Evolutionary conservation across 2,113 vertebrate genomes (phyloP).

Genomic region (Corydoras maculifer): DNA sequence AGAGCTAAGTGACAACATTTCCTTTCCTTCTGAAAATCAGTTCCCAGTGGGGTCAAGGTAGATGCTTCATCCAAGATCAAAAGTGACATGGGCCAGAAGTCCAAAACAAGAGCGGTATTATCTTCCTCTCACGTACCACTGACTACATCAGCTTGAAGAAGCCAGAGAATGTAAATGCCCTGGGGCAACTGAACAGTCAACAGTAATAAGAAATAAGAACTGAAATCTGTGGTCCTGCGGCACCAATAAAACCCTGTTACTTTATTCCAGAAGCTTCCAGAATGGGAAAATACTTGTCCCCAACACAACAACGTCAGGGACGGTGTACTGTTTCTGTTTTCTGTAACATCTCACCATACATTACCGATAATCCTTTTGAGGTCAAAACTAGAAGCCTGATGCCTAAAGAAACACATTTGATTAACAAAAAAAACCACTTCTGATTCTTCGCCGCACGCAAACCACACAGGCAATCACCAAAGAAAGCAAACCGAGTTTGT

Average conservation of each 20-base stretch:
- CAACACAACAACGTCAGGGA: not conserved
- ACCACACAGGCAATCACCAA: constrained; percentile 2
- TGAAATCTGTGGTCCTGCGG: constrained; percentile 4
- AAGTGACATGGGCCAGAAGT: constrained; percentile 46
- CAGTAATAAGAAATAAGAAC: constrained; percentile 13
- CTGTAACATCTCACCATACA: not conserved
- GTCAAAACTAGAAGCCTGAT: constrained; percentile 5
- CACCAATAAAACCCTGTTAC: constrained; percentile 15
- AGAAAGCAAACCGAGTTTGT: constrained; percentile 10
- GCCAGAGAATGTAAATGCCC: constrained; percentile 2
- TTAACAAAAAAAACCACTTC: not conserved
- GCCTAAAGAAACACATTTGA: not conserved
- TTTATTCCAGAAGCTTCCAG: constrained; percentile 5
- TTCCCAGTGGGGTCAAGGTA: constrained; percentile 58
- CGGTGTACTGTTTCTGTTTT: not conserved
- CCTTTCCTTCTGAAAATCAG: constrained; percentile 59
- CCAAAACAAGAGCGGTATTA: constrained; percentile 25
- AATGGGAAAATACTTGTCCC: constrained; percentile 16
- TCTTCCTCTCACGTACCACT: constrained; percentile 6
- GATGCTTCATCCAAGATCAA: constrained; percentile 56
- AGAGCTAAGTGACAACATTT: constrained; percentile 52
- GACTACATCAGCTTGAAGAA: constrained; percentile 7
- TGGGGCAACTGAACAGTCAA: constrained; percentile 23
- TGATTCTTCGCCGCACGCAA: constrained; percentile 1
- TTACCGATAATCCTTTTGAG: not conserved